Evolutionary conservation across 2,888 invertebrate species (phyloP), one percentile per base, ranked within the genome.

Genomic region (Trichacis sp.): DNA sequence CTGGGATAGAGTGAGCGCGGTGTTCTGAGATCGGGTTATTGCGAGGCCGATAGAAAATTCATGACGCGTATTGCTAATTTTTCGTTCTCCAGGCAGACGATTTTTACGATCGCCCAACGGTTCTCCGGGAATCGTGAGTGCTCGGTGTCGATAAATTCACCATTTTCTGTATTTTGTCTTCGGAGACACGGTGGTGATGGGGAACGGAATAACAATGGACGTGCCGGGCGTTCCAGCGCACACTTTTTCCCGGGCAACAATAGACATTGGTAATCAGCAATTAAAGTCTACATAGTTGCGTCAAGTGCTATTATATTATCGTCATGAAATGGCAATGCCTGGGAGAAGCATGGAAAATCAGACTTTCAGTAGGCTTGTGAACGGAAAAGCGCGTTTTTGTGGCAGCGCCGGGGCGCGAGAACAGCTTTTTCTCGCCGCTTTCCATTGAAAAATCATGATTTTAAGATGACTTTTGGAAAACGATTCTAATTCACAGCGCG

Each of bases 401-500:
- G n/a, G n/a, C n/a, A n/a, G n/a, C n/a, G n/a, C n/a, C n/a, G n/a
- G n/a, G n/a, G n/a, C n/a, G n/a, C n/a, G n/a, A n/a, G n/a, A n/a
- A n/a, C n/a, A n/a, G n/a, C n/a, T n/a, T n/a, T n/a, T n/a, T n/a
- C n/a, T n/a, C n/a, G n/a, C n/a, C n/a, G n/a, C n/a, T n/a, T n/a
- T n/a, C n/a, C n/a, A n/a, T n/a, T n/a, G n/a, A n/a, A n/a, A n/a
- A n/a, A n/a, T n/a, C n/a, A n/a, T n/a, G n/a, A n/a, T n/a, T n/a
- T 40, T 15, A 15, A 40, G 40, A 12, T 40, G 40, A 40, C 15
- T 15, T 15, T 40, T 15, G 14, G 40, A 40, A 40, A 40, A 48
- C 45, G 50, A 64, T 60, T 64, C 56, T 49, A 46, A 64, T 60
- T 52, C 59, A 52, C 12, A 46, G 54, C 51, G 18, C 52, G 51